phyloP scores from a whole-genome alignment of 2,113 vertebrate genomes.

The Varanus komodoensis region DNA sequence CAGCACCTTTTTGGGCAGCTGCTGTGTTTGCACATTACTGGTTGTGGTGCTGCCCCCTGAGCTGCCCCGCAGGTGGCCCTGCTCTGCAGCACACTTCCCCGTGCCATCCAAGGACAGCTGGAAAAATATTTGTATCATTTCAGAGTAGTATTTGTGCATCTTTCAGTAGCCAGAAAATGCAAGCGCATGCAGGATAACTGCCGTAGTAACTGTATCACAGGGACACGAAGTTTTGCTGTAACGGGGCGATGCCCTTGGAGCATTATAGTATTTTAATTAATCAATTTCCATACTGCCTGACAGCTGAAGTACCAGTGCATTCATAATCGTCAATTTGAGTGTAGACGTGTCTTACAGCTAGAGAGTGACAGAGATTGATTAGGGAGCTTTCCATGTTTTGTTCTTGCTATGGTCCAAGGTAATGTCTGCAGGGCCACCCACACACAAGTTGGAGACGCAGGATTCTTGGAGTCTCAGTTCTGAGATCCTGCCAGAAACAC shows the following conservation, averaged over 20 bases:
- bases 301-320: too few relatives aligned
- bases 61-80: too few relatives aligned
- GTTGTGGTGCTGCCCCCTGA: too few relatives aligned
- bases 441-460: too few relatives aligned
- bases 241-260: not conserved
- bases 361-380: not conserved
- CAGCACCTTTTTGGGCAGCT: too few relatives aligned
- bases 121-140: not conserved
- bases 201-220: not conserved
- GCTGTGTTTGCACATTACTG: too few relatives aligned
- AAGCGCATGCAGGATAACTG: too few relatives aligned
- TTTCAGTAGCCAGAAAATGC: not conserved
- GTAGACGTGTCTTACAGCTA: not conserved
- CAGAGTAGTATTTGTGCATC: not conserved
- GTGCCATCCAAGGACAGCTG: not conserved
- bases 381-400: not conserved
- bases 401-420: not conserved
- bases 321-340: not conserved
- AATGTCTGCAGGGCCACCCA: not conserved
- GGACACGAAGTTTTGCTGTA: not conserved
- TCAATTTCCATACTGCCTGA: too few relatives aligned
- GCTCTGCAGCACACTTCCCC: too few relatives aligned
- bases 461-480: too few relatives aligned
- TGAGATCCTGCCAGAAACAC: too few relatives aligned
- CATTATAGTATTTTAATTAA: not conserved